Conservation (phyloP, 2,797 vertebrate genomes). For the Petrocephalus sullivani region DNA sequence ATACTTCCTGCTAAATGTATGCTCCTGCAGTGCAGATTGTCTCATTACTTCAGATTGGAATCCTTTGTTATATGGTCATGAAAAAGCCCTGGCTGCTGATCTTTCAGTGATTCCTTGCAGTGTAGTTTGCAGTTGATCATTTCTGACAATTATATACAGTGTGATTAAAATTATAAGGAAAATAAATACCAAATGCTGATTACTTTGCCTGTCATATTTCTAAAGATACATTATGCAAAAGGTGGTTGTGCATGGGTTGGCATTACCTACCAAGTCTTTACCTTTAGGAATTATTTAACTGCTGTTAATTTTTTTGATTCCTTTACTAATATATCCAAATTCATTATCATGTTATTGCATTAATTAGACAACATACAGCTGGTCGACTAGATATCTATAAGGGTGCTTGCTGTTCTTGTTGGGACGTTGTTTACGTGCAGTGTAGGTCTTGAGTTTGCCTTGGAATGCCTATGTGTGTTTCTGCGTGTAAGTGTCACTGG, state of each 20-base stretch:
- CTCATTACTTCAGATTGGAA: background rate
- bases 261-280: background rate
- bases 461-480: background rate
- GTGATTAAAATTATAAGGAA: background rate
- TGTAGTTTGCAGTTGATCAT: background rate
- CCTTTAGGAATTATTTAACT: background rate
- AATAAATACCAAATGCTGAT: background rate
- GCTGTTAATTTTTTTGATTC: background rate
- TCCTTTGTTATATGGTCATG: background rate
- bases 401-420: background rate
- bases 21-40: background rate
- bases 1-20: background rate
- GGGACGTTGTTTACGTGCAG: background rate
- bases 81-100: background rate
- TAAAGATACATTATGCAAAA: background rate
- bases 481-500: background rate
- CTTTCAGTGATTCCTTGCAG: background rate
- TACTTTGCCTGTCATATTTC: background rate
- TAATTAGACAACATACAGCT: background rate
- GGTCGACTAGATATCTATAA: background rate
- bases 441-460: constrained; percentile 18
- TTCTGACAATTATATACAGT: background rate
- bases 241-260: background rate
- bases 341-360: background rate
- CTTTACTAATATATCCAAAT: background rate